Conservation (phyloP, 2,888 invertebrate species). For the Nephrotoma guestfalica region DNA sequence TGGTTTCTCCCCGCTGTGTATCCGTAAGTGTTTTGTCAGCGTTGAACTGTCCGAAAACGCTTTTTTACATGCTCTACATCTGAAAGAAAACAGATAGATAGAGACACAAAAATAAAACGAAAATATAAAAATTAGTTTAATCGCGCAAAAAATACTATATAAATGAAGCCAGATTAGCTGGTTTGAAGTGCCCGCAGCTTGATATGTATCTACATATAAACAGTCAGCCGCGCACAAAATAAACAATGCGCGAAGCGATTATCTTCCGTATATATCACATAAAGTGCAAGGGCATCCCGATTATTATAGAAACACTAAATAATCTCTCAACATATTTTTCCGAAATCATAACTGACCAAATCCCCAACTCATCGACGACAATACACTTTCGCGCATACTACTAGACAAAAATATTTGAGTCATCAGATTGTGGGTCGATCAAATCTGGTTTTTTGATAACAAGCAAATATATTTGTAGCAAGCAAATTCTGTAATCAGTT, state of each 20-base stretch:
- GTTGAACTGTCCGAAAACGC: constrained; percentile 98
- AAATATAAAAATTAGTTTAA: not conserved
- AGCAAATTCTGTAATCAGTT: not conserved
- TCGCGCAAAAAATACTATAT: not conserved
- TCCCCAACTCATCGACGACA: not conserved
- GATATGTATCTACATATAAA: not conserved
- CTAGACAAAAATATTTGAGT: not conserved
- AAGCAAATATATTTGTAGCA: not conserved
- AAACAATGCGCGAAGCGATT: not conserved
- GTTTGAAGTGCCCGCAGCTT: not conserved
- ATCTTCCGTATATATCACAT: not conserved
- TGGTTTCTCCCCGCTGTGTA: constrained; percentile 77
- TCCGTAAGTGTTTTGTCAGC: constrained; percentile 89
- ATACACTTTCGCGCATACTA: not conserved
- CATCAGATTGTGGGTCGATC: not conserved
- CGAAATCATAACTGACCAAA: not conserved
- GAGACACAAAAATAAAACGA: not conserved
- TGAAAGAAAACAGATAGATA: constrained; percentile 18
- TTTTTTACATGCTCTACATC: constrained; percentile 92
- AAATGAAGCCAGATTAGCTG: not conserved
- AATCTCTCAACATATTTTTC: not conserved
- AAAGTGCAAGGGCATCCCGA: not conserved
- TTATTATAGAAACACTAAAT: not conserved
- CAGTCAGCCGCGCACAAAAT: not conserved
- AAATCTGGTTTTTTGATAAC: not conserved